Evolutionary conservation across 2,797 vertebrate genomes (phyloP).

Genomic region (Coccyzus lansbergi): DNA sequence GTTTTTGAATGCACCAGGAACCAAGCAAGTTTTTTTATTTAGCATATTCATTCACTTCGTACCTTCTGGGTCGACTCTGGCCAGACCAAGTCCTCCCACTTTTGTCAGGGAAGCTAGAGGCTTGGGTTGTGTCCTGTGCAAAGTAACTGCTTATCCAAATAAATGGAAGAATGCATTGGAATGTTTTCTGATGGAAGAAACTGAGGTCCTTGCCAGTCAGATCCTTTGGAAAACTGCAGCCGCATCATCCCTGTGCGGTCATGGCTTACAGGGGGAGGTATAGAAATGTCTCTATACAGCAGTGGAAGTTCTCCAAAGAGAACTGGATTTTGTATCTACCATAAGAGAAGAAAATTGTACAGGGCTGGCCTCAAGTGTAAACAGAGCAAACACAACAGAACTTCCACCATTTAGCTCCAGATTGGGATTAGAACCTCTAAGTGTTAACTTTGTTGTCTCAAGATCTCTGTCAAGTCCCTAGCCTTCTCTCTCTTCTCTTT

Average conservation of each 20-base stretch:
- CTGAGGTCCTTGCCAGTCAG: constrained; percentile 30
- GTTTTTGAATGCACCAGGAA: constrained; percentile 19
- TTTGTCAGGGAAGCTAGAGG: neutral
- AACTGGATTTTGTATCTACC: neutral
- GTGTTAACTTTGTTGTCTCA: neutral
- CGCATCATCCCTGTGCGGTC: constrained; percentile 45
- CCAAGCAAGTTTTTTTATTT: neutral
- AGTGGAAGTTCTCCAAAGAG: neutral
- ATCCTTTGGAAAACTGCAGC: constrained; percentile 56
- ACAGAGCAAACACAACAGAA: neutral
- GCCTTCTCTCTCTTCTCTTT: neutral
- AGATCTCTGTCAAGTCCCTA: neutral
- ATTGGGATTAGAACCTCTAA: neutral
- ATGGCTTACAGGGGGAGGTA: neutral
- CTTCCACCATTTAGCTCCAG: neutral
- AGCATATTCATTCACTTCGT: neutral
- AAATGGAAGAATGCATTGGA: constrained; percentile 13
- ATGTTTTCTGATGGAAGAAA: constrained; percentile 52
- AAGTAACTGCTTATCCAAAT: neutral
- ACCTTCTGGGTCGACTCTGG: constrained; percentile 8
- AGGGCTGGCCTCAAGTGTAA: neutral
- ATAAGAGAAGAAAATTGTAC: neutral
- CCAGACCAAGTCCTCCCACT: neutral
- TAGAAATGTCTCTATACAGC: neutral
- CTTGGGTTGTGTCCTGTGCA: neutral